Conservation (phyloP, 2,888 invertebrate species). For the Andrena haemorrhoa region DNA sequence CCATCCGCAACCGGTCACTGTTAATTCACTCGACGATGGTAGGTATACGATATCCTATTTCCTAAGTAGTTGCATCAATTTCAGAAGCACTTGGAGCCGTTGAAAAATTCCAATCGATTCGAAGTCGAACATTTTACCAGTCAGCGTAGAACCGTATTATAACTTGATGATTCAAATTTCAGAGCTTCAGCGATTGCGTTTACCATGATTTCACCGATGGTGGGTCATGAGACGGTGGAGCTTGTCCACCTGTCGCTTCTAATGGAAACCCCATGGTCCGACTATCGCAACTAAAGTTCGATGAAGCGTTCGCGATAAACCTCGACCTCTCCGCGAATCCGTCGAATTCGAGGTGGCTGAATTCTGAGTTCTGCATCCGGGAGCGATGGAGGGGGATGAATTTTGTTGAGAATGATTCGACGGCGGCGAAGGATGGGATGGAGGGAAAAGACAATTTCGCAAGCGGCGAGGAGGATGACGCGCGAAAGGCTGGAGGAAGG, state of each 20-base stretch:
- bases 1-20: not conserved
- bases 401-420: too few relatives aligned
- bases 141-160: too few relatives aligned
- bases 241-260: conserved; percentile 35
- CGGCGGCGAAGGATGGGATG: not conserved
- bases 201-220: conserved; percentile 16
- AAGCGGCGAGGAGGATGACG: conserved; percentile 29
- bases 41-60: not conserved
- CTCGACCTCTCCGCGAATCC: too few relatives aligned
- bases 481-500: conserved; percentile 32
- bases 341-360: too few relatives aligned
- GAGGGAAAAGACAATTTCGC: conserved; percentile 36
- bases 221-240: conserved; percentile 1
- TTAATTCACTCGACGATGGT: not conserved
- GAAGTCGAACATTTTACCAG: not conserved
- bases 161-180: not conserved
- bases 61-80: too few relatives aligned
- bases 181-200: conserved; percentile 3
- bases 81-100: not conserved
- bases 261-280: conserved; percentile 15
- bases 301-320: not conserved
- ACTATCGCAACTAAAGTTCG: conserved; percentile 30
- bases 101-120: not conserved
- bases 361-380: too few relatives aligned
- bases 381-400: not conserved